Evolutionary conservation across 2,113 vertebrate genomes (phyloP), one percentile per base, ranked within the genome.

Genomic region (Mustela nigripes): DNA sequence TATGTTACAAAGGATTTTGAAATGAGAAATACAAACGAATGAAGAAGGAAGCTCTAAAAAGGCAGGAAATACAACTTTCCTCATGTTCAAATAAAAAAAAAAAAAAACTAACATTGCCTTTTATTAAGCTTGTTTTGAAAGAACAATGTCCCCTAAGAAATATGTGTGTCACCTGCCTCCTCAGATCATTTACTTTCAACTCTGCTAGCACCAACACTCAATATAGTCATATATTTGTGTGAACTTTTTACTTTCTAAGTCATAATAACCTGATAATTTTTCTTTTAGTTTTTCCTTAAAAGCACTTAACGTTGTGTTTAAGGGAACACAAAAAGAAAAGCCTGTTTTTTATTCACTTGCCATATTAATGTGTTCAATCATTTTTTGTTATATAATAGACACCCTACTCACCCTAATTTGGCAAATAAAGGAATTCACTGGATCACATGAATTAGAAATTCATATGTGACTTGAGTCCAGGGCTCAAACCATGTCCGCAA

Each of bases 71-170:
- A 86, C 82, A 56, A 45, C 11, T 33, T 89, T 78, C 4, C 14
- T 87, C 12, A 31, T 33, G 31, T 81, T 97, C 45, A 92, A 56
- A n/a, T 78, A 21, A 45, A 4, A 60, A 36, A 45, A 4, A 60
- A 58, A 79, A 42, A 76, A 53, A 33, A 5, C 12, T 60, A 69
- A 63, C 11, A 81, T 65, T 82, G 5, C 36, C 48, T 88, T 80
- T 50, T 74, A 91, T 81, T 69, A 84, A 95, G n/a, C 4, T n/a
- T 84, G 22, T 88, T 96, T 91, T 76, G 8, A 58, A 89, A 93
- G 56, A 82, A 15, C 78, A 58, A 19, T 76, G n/a, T 45, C 36
- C n/a, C 58, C 83, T 22, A 74, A 73, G 53, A 74, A 73, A 74
- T 81, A 31, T 9, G 42, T 53, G 2, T 81, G 36, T 92, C 56